phyloP scores from a whole-genome alignment of 2,888 invertebrate species.

The Mythimna lalbum region DNA sequence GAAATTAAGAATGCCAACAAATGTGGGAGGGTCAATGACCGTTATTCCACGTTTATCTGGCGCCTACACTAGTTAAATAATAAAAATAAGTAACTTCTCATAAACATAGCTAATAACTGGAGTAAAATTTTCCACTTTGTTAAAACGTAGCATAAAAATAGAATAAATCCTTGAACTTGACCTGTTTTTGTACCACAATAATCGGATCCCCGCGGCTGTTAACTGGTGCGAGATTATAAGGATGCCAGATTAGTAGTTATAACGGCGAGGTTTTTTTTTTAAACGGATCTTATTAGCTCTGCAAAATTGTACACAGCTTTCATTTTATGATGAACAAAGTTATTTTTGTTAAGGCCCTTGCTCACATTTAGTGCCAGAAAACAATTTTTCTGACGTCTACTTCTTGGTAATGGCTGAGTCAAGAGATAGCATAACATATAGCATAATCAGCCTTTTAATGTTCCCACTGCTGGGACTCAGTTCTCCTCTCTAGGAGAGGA shows the following conservation, averaged over 20 bases:
- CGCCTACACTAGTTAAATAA: too few relatives aligned
- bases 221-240: slow-evolving; percentile 16
- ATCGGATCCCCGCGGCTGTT: slow-evolving; percentile 22
- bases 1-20: too few relatives aligned
- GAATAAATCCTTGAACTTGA: slow-evolving; percentile 51
- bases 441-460: too few relatives aligned
- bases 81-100: too few relatives aligned
- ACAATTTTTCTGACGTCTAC: too few relatives aligned
- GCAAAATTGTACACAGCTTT: not conserved
- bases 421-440: too few relatives aligned
- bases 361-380: too few relatives aligned
- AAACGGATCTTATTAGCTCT: not conserved
- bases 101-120: not conserved
- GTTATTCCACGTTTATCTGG: too few relatives aligned
- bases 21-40: too few relatives aligned
- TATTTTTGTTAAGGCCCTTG: not conserved
- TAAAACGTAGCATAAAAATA: slow-evolving; percentile 15
- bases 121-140: slow-evolving; percentile 20
- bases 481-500: too few relatives aligned
- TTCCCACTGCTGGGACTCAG: too few relatives aligned
- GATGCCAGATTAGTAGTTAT: slow-evolving; percentile 28
- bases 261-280: slow-evolving; percentile 6
- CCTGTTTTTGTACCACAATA: slow-evolving; percentile 50
- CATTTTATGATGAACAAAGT: not conserved
- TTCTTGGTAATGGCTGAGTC: too few relatives aligned